A percentile compares a stretch with the other conserved stretches of the same genome.
These are phyloP conservation scores for Dyspetes luteomarginatus DNA, from an alignment of 2,888 invertebrate species.

Conservation along the genomic window DNA sequence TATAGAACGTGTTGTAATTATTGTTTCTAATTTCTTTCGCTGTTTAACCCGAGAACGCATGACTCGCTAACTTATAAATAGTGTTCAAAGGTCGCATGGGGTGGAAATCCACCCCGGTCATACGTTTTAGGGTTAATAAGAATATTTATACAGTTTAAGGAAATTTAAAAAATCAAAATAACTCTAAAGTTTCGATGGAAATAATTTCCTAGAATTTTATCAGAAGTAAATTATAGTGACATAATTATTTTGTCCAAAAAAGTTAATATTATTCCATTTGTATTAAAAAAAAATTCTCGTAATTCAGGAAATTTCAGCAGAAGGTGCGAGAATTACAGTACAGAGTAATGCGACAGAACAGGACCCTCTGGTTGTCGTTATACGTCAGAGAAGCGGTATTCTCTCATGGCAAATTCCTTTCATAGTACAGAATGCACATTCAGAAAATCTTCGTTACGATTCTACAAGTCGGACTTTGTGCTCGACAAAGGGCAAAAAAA, in stretches of 20 bases:
- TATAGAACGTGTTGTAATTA: too few relatives aligned
- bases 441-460: slow-evolving; percentile 70
- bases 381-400: slow-evolving; percentile 89
- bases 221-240: too few relatives aligned
- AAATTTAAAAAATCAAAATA: too few relatives aligned
- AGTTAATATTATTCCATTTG: neutral
- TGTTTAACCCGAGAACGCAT: too few relatives aligned
- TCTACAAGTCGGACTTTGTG: slow-evolving; percentile 86
- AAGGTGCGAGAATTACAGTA: slow-evolving; percentile 77
- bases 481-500: slow-evolving; percentile 84
- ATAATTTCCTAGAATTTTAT: too few relatives aligned
- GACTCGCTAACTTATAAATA: too few relatives aligned
- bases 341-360: slow-evolving; percentile 84
- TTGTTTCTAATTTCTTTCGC: too few relatives aligned
- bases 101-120: too few relatives aligned
- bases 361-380: slow-evolving; percentile 89
- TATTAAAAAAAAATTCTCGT: neutral
- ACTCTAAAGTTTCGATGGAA: too few relatives aligned
- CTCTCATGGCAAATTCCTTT: slow-evolving; percentile 92
- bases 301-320: slow-evolving; percentile 66
- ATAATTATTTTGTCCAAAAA: neutral
- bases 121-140: too few relatives aligned
- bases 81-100: too few relatives aligned
- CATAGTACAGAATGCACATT: slow-evolving; percentile 83
- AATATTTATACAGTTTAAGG: too few relatives aligned